Evolutionary conservation across 2,113 vertebrate species (phyloP).

Genomic region (Neopipo cinnamomea): DNA sequence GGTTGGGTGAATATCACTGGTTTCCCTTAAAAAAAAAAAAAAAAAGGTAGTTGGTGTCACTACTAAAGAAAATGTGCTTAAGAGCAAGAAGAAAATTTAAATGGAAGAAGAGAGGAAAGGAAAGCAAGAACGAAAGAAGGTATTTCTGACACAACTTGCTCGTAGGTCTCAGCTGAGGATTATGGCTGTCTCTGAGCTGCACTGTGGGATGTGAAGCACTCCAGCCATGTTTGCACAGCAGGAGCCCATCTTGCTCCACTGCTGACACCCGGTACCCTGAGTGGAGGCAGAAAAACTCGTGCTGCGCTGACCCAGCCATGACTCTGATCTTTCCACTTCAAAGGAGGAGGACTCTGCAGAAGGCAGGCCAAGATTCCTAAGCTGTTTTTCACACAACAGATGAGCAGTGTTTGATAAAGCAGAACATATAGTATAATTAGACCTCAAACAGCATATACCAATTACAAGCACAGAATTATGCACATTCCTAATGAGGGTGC

Average conservation of each 20-base stretch:
- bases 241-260: not conserved
- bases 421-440: conserved; percentile 22
- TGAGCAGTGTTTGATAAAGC: conserved; percentile 26
- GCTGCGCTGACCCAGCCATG: not conserved
- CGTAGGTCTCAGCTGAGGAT: not conserved
- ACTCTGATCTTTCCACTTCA: conserved; percentile 52
- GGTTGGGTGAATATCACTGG: not conserved
- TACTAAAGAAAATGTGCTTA: not conserved
- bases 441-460: conserved; percentile 4
- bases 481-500: not conserved
- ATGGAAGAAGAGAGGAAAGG: not conserved
- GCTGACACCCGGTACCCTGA: not conserved
- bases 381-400: conserved; percentile 55
- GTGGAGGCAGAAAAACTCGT: not conserved
- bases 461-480: conserved; percentile 15
- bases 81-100: not conserved
- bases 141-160: not conserved
- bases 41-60: not conserved
- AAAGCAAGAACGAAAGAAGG: not conserved
- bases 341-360: conserved; percentile 5
- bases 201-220: accelerated
- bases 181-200: not conserved
- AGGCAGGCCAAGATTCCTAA: conserved; percentile 22
- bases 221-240: not conserved
- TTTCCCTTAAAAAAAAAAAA: not conserved